phyloP scores from a whole-genome alignment of 2,888 invertebrate species.

The Diogma glabrata region DNA sequence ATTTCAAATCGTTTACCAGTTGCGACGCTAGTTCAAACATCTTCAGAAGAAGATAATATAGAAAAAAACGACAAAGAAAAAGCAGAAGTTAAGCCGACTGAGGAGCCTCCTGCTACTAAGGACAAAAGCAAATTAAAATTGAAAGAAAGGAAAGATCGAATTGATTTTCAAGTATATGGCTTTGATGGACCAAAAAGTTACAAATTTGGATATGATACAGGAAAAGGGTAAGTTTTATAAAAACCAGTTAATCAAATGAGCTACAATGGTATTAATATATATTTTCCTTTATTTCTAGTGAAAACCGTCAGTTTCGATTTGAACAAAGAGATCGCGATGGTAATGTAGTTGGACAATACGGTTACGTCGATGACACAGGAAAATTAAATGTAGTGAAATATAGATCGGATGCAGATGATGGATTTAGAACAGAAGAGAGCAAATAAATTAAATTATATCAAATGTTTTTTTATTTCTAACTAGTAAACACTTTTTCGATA shows the following conservation, averaged over 20 bases:
- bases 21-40: constrained; percentile 1
- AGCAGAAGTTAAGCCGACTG: too few relatives aligned
- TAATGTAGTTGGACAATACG: constrained; percentile 66
- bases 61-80: background rate
- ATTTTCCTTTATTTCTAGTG: constrained; percentile 40
- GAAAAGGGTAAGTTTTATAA: constrained; percentile 52
- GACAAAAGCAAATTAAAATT: background rate
- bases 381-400: constrained; percentile 68
- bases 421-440: constrained; percentile 48
- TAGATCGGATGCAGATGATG: constrained; percentile 55
- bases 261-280: constrained; percentile 6
- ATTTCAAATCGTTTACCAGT: too few relatives aligned
- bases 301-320: constrained; percentile 67
- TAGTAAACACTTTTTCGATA: constrained; percentile 45
- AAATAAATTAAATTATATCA: constrained; percentile 2
- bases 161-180: constrained; percentile 71
- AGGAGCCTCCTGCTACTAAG: too few relatives aligned
- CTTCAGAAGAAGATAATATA: constrained; percentile 8
- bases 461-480: too few relatives aligned
- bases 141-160: constrained; percentile 11
- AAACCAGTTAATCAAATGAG: background rate
- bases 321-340: constrained; percentile 69
- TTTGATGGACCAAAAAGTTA: constrained; percentile 72
- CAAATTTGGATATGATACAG: constrained; percentile 75
- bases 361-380: constrained; percentile 64